phyloP scores from a whole-genome alignment of 2,113 vertebrate genomes.

The Cottus gobio region DNA sequence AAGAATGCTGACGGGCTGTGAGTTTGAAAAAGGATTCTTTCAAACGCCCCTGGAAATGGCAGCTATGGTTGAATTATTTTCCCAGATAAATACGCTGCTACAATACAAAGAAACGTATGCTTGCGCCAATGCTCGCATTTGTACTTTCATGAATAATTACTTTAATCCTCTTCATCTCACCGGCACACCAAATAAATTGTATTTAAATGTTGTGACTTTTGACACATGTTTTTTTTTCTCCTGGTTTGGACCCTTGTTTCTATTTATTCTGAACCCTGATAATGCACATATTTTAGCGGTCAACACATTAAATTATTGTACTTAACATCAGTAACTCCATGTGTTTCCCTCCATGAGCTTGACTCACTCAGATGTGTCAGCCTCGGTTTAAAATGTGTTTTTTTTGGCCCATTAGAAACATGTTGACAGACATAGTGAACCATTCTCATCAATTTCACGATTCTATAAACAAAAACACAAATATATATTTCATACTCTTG shows the following conservation, averaged over 20 bases:
- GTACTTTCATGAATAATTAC: slow-evolving; percentile 10
- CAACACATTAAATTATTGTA: slow-evolving; percentile 5
- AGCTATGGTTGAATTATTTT: slow-evolving; percentile 30
- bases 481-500: background rate
- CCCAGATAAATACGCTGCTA: slow-evolving; percentile 17
- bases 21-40: slow-evolving; percentile 40
- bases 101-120: slow-evolving; percentile 2
- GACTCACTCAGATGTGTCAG: background rate
- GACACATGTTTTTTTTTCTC: slow-evolving; percentile 11
- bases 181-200: slow-evolving; percentile 32
- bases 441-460: background rate
- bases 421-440: background rate
- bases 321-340: background rate
- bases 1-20: slow-evolving; percentile 36
- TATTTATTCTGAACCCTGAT: background rate
- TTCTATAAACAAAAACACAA: background rate
- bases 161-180: slow-evolving; percentile 47
- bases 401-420: background rate
- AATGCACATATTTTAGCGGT: background rate
- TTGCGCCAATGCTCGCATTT: background rate
- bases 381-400: background rate
- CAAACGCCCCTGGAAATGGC: slow-evolving; percentile 27
- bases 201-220: slow-evolving; percentile 34
- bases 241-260: background rate
- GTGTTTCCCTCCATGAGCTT: background rate